These are phyloP conservation scores for Rhagoletis zephyria DNA, from an alignment of 1,140 invertebrate species.

Conservation along the genomic window DNA sequence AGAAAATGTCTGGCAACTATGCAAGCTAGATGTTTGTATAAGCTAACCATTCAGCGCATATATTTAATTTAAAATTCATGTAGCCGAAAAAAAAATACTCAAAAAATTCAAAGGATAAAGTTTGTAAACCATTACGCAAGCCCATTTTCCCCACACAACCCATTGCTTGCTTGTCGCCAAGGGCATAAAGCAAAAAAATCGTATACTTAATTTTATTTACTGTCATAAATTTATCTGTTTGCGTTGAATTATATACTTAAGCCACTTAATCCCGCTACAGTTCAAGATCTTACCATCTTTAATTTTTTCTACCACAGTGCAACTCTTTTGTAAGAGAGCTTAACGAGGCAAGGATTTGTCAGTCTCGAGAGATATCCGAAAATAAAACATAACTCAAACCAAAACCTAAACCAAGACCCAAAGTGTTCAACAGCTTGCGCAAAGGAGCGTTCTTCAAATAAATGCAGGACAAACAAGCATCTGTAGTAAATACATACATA, in stretches of 20 bases:
- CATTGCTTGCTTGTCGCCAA: background rate
- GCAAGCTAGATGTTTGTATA: too few relatives aligned
- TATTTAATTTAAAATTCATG: too few relatives aligned
- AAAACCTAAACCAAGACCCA: slow-evolving; percentile 1
- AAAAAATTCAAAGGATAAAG: background rate
- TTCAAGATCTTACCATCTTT: too few relatives aligned
- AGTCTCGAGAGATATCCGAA: slow-evolving; percentile 21
- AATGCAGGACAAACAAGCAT: background rate
- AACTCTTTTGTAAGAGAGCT: background rate
- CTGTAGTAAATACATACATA: too few relatives aligned
- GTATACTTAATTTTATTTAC: slow-evolving; percentile 42
- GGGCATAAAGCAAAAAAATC: background rate
- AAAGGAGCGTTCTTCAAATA: background rate
- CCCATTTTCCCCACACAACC: background rate
- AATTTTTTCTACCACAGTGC: background rate
- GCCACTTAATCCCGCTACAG: slow-evolving; percentile 7
- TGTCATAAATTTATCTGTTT: slow-evolving; percentile 30
- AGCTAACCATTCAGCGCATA: too few relatives aligned
- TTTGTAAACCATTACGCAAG: background rate
- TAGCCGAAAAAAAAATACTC: too few relatives aligned
- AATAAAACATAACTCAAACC: slow-evolving; percentile 41
- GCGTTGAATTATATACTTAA: slow-evolving; percentile 23
- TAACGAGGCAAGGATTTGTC: slow-evolving; percentile 11
- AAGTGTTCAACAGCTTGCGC: slow-evolving; percentile 10
- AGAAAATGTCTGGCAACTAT: too few relatives aligned